These are phyloP conservation scores for Metopolophium dirhodum DNA, from an alignment of 1,140 invertebrate genomes.

Conservation along the genomic window DNA sequence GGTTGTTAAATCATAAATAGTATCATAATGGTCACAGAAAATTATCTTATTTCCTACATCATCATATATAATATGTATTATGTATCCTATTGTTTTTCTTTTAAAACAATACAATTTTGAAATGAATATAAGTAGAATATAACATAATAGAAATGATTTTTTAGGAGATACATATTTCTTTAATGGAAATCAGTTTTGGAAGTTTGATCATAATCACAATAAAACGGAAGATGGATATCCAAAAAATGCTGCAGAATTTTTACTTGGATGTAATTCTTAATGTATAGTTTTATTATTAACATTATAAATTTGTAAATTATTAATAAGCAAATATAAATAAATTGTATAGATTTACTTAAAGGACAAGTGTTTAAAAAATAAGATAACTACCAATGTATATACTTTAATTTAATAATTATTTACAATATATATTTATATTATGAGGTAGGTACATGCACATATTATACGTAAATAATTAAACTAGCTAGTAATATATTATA, in stretches of 20 bases:
- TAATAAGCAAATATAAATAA: background rate
- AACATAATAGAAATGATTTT: background rate
- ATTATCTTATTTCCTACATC: background rate
- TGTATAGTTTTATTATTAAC: background rate
- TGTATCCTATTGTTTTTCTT: no score
- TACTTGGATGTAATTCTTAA: conserved; percentile 13
- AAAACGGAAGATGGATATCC: conserved; percentile 32
- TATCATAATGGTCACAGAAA: background rate
- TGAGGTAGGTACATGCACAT: no score
- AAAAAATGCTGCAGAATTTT: conserved; percentile 45
- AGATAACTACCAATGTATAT: background rate
- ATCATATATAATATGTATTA: no score
- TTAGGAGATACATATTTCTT: conserved; percentile 38
- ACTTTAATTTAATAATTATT: background rate
- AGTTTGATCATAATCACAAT: background rate
- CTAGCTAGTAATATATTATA: no score
- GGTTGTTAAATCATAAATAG: no score
- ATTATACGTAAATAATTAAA: no score
- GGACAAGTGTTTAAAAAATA: background rate
- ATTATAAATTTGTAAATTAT: background rate
- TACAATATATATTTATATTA: background rate
- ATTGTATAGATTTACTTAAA: background rate
- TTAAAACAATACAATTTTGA: background rate
- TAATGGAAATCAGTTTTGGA: conserved; percentile 37
- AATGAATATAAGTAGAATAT: background rate